phyloP scores from a whole-genome alignment of 2,113 vertebrate species.

The Colinus virginianus region DNA sequence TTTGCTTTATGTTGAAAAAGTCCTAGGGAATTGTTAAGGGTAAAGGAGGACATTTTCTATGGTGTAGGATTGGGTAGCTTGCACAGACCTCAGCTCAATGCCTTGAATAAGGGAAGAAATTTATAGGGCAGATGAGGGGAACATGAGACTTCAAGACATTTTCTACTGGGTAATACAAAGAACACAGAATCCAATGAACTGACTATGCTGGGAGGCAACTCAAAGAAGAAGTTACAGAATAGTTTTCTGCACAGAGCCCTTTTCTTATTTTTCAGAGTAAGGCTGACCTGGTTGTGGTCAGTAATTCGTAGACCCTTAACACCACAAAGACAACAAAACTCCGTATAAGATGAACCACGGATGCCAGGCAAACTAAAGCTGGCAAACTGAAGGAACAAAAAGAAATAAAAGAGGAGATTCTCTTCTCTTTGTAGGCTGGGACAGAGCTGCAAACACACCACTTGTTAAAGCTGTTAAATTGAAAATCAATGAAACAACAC shows the following conservation, averaged over 20 bases:
- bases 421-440: neutral
- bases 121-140: neutral
- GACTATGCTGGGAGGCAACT: neutral
- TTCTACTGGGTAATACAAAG: conserved; percentile 32
- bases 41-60: neutral
- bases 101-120: neutral
- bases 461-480: neutral
- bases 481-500: neutral
- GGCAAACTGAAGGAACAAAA: neutral
- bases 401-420: neutral
- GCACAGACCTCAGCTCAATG: neutral
- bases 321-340: neutral
- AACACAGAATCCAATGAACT: neutral
- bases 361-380: neutral
- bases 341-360: neutral
- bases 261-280: conserved; percentile 16
- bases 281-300: neutral
- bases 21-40: neutral
- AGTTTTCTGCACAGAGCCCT: conserved; percentile 20
- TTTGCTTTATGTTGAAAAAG: neutral
- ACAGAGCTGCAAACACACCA: neutral
- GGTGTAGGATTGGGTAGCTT: neutral
- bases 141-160: neutral
- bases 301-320: too few relatives aligned
- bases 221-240: conserved; percentile 8